Conservation (phyloP, 1,140 invertebrate genomes). For the Scaptodrosophila lebanonensis region DNA sequence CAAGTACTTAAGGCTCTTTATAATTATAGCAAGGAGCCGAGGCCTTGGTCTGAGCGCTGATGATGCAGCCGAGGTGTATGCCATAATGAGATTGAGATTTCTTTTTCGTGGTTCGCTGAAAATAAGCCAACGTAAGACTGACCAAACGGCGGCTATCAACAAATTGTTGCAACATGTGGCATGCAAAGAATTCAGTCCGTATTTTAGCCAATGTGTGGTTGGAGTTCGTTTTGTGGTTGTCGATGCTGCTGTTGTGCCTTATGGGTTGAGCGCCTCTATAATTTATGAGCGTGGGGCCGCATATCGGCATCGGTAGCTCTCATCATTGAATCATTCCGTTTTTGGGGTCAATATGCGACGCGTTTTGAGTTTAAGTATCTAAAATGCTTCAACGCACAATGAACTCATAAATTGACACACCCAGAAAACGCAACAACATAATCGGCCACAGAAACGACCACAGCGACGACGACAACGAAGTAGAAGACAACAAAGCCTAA, state of each 20-base stretch:
- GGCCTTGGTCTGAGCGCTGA: conserved; percentile 12
- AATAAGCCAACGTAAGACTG: conserved; percentile 6
- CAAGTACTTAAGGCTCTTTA: conserved; percentile 77
- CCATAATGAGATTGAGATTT: conserved; percentile 75
- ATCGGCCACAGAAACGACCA: conserved; percentile 44
- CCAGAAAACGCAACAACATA: conserved; percentile 69
- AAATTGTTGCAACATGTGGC: conserved; percentile 67
- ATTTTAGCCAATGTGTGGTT: too few relatives aligned
- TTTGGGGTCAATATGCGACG: conserved; percentile 51
- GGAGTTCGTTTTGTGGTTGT: conserved; percentile 17
- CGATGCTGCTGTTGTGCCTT: conserved; percentile 52
- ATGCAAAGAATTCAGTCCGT: conserved; percentile 71
- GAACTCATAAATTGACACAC: conserved; percentile 75
- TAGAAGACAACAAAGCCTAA: conserved; percentile 21
- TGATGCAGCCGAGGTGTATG: conserved; percentile 64
- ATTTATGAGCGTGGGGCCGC: conserved; percentile 40
- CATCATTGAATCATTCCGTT: conserved; percentile 52
- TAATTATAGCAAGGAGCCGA: conserved; percentile 49
- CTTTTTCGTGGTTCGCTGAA: conserved; percentile 60
- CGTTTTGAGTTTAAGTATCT: conserved; percentile 25
- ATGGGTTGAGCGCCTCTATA: conserved; percentile 63
- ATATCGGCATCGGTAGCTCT: conserved; percentile 62
- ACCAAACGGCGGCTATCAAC: conserved; percentile 52
- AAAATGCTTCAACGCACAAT: conserved; percentile 60
- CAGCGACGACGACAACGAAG: conserved; percentile 14